phyloP scores from a whole-genome alignment of 2,113 vertebrate genomes.

The Corvus moneduloides region DNA sequence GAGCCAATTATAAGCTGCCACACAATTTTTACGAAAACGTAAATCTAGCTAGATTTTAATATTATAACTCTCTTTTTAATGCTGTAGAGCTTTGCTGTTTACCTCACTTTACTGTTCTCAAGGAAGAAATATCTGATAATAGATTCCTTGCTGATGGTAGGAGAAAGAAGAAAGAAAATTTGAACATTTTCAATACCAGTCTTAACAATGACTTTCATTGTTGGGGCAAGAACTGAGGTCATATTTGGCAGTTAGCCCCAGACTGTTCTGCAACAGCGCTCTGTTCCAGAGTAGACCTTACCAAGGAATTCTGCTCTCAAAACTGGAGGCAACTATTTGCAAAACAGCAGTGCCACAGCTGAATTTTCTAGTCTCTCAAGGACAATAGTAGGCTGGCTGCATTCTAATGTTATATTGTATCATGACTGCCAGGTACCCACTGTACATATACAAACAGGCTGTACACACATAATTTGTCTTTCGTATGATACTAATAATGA shows the following conservation, averaged over 20 bases:
- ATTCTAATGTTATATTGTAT: not conserved
- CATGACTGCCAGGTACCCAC: not conserved
- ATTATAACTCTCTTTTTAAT: not conserved
- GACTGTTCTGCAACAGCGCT: slow-evolving; percentile 66
- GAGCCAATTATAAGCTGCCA: not conserved
- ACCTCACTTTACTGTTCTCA: not conserved
- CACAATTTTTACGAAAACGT: not conserved
- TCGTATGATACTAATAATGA: not conserved
- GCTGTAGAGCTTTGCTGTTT: not conserved
- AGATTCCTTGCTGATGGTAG: slow-evolving; percentile 59
- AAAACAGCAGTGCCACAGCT: slow-evolving; percentile 57
- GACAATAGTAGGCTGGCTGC: not conserved
- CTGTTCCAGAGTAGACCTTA: slow-evolving; percentile 67
- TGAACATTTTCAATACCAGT: slow-evolving; percentile 52
- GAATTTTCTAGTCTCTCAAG: slow-evolving; percentile 44
- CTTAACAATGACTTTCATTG: slow-evolving; percentile 64
- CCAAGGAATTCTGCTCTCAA: slow-evolving; percentile 51
- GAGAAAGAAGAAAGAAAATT: slow-evolving; percentile 34
- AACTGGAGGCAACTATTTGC: slow-evolving; percentile 55
- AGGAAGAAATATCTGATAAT: slow-evolving; percentile 58
- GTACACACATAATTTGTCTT: not conserved
- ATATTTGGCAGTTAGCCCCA: slow-evolving; percentile 74
- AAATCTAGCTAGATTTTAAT: not conserved
- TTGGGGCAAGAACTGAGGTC: slow-evolving; percentile 69
- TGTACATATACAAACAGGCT: not conserved